Conservation (phyloP, 2,888 invertebrate genomes). For the Drosophila pseudotakahashii region DNA sequence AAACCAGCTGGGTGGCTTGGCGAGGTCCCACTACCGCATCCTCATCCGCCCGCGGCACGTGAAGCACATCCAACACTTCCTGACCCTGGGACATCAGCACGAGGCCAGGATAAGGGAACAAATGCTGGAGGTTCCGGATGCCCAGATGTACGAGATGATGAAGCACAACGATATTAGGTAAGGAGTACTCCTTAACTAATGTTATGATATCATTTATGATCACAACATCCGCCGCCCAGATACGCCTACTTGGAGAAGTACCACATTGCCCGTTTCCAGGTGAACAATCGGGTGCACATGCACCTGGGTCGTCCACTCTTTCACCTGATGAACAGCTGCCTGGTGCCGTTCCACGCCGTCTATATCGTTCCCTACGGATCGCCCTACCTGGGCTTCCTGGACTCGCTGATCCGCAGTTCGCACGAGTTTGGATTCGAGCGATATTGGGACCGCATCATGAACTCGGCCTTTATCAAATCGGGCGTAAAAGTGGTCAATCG, state of each 20-base stretch:
- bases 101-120: slow-evolving; percentile 80
- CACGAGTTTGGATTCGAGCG: slow-evolving; percentile 86
- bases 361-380: slow-evolving; percentile 87
- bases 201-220: too few species aligned
- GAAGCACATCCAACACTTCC: slow-evolving; percentile 83
- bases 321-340: slow-evolving; percentile 85
- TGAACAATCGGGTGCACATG: slow-evolving; percentile 70
- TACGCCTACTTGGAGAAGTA: slow-evolving; percentile 85
- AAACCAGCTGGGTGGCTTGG: slow-evolving; percentile 75
- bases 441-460: slow-evolving; percentile 82
- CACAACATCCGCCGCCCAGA: background rate
- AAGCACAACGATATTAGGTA: slow-evolving; percentile 82
- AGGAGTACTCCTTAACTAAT: too few species aligned
- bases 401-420: slow-evolving; percentile 84
- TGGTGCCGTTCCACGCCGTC: slow-evolving; percentile 86
- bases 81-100: slow-evolving; percentile 76
- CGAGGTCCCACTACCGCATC: slow-evolving; percentile 80
- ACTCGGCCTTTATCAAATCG: slow-evolving; percentile 68
- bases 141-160: slow-evolving; percentile 83
- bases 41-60: slow-evolving; percentile 83
- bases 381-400: slow-evolving; percentile 85
- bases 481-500: slow-evolving; percentile 61
- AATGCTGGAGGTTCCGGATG: slow-evolving; percentile 84
- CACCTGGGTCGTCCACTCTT: slow-evolving; percentile 85
- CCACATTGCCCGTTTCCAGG: slow-evolving; percentile 82